Evolutionary conservation across 2,797 vertebrate species (phyloP), one percentile per base, ranked within the genome.

Genomic region (Glyptemys insculpta): DNA sequence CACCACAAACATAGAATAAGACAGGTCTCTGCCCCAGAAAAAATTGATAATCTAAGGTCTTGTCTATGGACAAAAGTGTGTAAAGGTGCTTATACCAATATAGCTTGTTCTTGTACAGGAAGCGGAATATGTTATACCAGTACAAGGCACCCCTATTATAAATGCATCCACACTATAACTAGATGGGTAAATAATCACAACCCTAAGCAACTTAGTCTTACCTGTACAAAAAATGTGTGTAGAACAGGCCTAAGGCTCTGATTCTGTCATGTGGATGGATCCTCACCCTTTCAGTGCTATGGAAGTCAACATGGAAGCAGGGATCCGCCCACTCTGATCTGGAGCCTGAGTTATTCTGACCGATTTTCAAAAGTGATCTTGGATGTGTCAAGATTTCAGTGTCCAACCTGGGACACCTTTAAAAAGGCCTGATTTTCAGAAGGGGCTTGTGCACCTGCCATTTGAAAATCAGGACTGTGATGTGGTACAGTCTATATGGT

Each of bases 371-470:
- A 82, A 88, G 2, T 19, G 53, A 57, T 5, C 76, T 87, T 81
- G 84, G 47, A n/a, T 18, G 44, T 0, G 0, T 6, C 14, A 31
- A 0, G 2, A 88, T 95, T 88, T 54, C 18, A 21, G 50, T 68
- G 8, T 2, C 27, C 25, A 76, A 47, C 72, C 54, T 2, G 50
- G 57, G 25, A 4, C 27, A 72, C 27, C 3, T 41, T 27, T 65
- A 59, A 41, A 47, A 1, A 9, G 49, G 16, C 44, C 53, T 65
- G 57, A 3, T 50, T 80, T 93, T 80, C 79, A 83, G 15, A 47
- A 76, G 14, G 44, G 27, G 25, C 4, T 7, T 47, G 12, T 18
- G 25, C n/a, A 41, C 29, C 44, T 49, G 41, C 74, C 44, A 44
- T 78, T 78, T 29, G n/a, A 68, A 92, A 94, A 88, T 5, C 57